Evolutionary conservation across 1,140 invertebrate genomes (phyloP).

Genomic region (Camponotus pennsylvanicus): DNA sequence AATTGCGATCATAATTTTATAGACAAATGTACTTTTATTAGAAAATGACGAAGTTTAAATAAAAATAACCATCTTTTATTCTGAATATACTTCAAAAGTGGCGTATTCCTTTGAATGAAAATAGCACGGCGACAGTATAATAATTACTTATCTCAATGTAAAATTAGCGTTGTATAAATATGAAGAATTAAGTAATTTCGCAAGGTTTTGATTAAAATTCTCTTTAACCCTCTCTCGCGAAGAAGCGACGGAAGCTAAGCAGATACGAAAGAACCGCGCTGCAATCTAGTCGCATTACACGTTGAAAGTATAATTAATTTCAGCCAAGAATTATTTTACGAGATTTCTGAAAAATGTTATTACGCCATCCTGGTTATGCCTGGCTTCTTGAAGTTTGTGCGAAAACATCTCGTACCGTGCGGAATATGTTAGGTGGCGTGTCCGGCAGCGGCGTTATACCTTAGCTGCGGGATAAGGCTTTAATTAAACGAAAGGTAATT

Average conservation of each 20-base stretch:
- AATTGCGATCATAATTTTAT: too few relatives aligned
- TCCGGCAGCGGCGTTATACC: conserved; percentile 25
- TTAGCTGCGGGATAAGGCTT: conserved; percentile 53
- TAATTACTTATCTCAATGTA: not conserved
- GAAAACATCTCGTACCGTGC: conserved; percentile 53
- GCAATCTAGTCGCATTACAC: conserved; percentile 52
- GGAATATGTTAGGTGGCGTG: conserved; percentile 31
- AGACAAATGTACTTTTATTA: too few relatives aligned
- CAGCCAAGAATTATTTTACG: conserved; percentile 51
- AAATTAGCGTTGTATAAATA: not conserved
- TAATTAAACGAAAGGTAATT: conserved; percentile 62
- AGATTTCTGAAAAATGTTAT: conserved; percentile 61
- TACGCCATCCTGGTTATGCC: not conserved
- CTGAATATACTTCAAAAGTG: not conserved
- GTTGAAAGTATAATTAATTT: conserved; percentile 49
- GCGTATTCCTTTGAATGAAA: not conserved
- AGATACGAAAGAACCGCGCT: conserved; percentile 17
- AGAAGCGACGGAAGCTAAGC: not conserved
- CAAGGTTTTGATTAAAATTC: conserved; percentile 5
- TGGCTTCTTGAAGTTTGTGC: conserved; percentile 31
- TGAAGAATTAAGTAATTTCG: conserved; percentile 4
- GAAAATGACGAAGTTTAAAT: not conserved
- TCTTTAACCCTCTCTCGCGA: not conserved
- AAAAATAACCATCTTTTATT: not conserved
- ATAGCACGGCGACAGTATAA: not conserved